Evolutionary conservation across 64 coral and sea anemone genomes (phyloP), one percentile per base, ranked within the genome.

Genomic region (Anthopleura sola): DNA sequence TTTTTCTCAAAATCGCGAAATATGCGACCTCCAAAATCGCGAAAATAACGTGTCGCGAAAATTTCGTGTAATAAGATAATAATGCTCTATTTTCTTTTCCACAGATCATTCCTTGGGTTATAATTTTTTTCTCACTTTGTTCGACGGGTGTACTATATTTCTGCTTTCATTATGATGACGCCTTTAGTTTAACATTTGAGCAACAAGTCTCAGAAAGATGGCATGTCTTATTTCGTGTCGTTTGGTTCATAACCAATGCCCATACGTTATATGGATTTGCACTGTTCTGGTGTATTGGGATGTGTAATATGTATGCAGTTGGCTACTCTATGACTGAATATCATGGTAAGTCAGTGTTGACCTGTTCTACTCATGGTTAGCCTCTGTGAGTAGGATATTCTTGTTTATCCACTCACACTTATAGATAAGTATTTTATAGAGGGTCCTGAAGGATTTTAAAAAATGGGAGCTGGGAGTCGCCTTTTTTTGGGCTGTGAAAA

Each of bases 321-420:
- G 93, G 90, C 0, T 88, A 89, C 55, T 95, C 93, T 15, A 95
- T 95, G 93, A 92, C 85, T 24, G 90, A 92, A 79, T 95, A 88
- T 77, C 93, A 95, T 23, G 90, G 93, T 95, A 85, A 20, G 93
- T n/a, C n/a, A n/a, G n/a, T n/a, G n/a, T 44, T 44, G 4, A 44
- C 9, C 9, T 44, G 40, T 44, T 44, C 1, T 44, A 44, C 40
- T 44, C 4, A 0, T 44, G 1, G 40, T 0, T 8, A 44, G 9
- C 4, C 40, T 6, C 40, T 44, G 9, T 44, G 40, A 44, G 40
- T 44, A 44, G 40, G 40, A 44, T 2, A 44, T 44, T 44, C 40
- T 44, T 44, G 40, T 44, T 44, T 44, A 3, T 44, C 40, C 4
- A 44, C 9, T 44, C 39, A 40, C 6, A 6, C 39, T 40, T 6